Conservation (phyloP, 37 sponge, comb jelly and placozoan genomes). For the Aplysina aerophoba region DNA sequence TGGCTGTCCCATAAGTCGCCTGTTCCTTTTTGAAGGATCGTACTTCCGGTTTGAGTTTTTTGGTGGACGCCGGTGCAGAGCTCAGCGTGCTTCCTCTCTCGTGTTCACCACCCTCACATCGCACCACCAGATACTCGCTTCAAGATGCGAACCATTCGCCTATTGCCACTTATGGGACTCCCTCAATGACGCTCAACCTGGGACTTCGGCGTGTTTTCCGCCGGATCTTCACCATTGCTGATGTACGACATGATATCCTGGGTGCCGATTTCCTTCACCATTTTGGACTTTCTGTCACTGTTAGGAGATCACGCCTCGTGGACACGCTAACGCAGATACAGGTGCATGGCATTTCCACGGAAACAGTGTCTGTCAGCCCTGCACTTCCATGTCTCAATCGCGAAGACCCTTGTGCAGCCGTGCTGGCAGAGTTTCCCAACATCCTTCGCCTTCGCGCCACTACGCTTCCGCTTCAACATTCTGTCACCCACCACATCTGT, state of each 20-base stretch:
- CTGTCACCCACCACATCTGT: conserved; percentile 45
- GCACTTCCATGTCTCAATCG: background rate
- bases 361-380: background rate
- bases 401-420: background rate
- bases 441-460: background rate
- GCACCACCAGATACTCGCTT: background rate
- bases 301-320: background rate
- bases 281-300: conserved; percentile 37
- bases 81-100: conserved; percentile 37
- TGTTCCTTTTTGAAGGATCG: conserved; percentile 47
- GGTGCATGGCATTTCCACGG: conserved; percentile 13
- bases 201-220: conserved; percentile 55
- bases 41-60: background rate
- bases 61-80: conserved; percentile 47
- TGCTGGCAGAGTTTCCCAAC: conserved; percentile 25
- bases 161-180: too few species aligned
- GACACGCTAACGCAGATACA: conserved; percentile 35
- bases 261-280: conserved; percentile 65
- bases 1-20: conserved; percentile 62
- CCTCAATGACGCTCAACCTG: conserved; percentile 57
- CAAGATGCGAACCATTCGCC: background rate
- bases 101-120: background rate
- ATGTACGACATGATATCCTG: conserved; percentile 67
- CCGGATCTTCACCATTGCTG: conserved; percentile 68
- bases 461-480: conserved; percentile 5